Percentiles rank a stretch among this genome's conserved stretches.
phyloP scores from a whole-genome alignment of 2,888 invertebrate genomes.

The Ethmia dodecea region DNA sequence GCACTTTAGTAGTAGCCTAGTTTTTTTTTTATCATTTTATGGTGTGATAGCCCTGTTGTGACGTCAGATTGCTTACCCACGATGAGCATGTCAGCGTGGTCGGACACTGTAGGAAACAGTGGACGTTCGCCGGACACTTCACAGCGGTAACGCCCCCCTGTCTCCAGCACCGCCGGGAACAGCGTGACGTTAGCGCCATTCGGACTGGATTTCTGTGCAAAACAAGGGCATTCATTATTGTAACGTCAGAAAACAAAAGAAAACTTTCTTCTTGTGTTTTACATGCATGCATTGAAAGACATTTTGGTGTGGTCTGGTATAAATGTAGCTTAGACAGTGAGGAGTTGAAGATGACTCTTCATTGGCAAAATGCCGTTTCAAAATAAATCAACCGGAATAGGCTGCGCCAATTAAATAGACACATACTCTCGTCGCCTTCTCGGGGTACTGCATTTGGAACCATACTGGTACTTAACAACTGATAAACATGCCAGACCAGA shows the following conservation, averaged over 20 bases:
- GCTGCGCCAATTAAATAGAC: too few relatives aligned
- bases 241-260: not conserved
- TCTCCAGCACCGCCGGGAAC: conserved; percentile 77
- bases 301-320: not conserved
- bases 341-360: too few relatives aligned
- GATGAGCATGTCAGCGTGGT: conserved; percentile 81
- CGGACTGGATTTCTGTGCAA: conserved; percentile 69
- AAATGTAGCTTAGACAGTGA: too few relatives aligned
- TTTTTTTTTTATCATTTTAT: too few relatives aligned
- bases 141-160: conserved; percentile 83
- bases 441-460: too few relatives aligned
- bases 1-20: too few relatives aligned
- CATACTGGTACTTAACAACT: too few relatives aligned
- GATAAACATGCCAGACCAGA: too few relatives aligned
- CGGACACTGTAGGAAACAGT: conserved; percentile 83
- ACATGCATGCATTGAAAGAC: not conserved
- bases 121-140: conserved; percentile 86
- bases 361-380: not conserved
- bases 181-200: conserved; percentile 77
- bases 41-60: too few relatives aligned
- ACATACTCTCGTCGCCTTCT: too few relatives aligned
- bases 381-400: not conserved
- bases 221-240: conserved; percentile 1
- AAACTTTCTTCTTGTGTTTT: not conserved
- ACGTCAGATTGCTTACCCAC: conserved; percentile 77